Conservation (phyloP, 2,113 vertebrate species). For the Platycercus adscitus region DNA sequence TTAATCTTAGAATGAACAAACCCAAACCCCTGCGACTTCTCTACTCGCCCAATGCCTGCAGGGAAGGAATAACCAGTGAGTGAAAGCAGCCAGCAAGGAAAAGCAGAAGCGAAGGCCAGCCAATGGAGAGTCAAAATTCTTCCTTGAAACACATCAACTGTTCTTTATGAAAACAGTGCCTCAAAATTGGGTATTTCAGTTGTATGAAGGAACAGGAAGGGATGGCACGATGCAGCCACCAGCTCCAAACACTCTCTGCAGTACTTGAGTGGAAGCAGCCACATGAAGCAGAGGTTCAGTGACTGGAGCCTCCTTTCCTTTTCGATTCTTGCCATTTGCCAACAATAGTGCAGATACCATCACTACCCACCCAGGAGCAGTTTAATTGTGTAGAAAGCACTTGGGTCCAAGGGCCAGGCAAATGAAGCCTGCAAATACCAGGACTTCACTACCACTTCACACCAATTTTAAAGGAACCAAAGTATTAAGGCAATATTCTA, state of each 20-base stretch:
- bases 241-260: not conserved
- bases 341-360: not conserved
- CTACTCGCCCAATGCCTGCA: not conserved
- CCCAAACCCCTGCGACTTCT: not conserved
- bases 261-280: not conserved
- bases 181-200: not conserved
- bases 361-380: not conserved
- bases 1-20: not conserved
- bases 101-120: not conserved
- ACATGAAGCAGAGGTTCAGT: not conserved
- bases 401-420: not conserved
- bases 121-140: not conserved
- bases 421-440: not conserved
- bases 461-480: not conserved
- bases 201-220: not conserved
- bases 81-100: not conserved
- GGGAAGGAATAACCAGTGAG: not conserved
- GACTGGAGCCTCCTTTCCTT: not conserved
- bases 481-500: not conserved
- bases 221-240: not conserved
- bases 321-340: not conserved
- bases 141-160: not conserved
- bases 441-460: not conserved
- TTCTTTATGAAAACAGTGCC: rapidly evolving
- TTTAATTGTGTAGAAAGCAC: not conserved